Evolutionary conservation across 30 jellyfish, hydroid and myxozoan genomes (phyloP), one percentile per base, ranked within the genome.

Genomic region (Aurelia sp.): DNA sequence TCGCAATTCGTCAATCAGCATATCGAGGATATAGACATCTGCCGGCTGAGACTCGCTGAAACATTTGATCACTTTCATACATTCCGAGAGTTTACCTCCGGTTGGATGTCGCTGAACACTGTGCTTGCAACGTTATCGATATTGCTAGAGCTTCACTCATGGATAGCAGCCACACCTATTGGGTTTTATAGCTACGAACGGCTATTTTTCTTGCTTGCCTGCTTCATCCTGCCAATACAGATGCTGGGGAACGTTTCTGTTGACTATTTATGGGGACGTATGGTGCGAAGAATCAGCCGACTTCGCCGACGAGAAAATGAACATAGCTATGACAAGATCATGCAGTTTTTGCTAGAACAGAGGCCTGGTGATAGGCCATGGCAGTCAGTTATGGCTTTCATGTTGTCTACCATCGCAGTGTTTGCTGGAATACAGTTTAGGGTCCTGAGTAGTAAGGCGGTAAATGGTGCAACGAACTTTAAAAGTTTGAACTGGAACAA

Each of bases 381-480:
- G 99, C 99, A 95, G 58, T 90, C 99, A 13, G 97, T 95, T 17
- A 95, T 95, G 99, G 99, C 99, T 13, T 95, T 95, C 72, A 70
- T 95, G 66, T 68, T 95, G 88, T 95, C 99, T 13, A 90, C 91
- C 35, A 95, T 90, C 76, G 99, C 99, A 16, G 99, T 95, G 9
- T 95, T 95, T 85, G 97, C 99, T 27, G 99, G 98, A 0, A 89
- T 95, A 13, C 99, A 95, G 88, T 95, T 95, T 96, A 66, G 99
- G 84, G 79, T 95, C 33, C 75, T 95, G n/a, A 95, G 89, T 86
- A 95, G 99, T 81, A 95, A 85, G 84, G 98, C 99, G 12, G 81
- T 95, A 41, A 90, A 95, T 80, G 90, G 97, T 68, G 99, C 99
- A 21, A 86, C 96, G 9, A 80, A 73, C 64, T 74, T 95, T 64